Evolutionary conservation across 1,140 invertebrate genomes (phyloP), one percentile per base, ranked within the genome.

Genomic region (Achroia grisella): DNA sequence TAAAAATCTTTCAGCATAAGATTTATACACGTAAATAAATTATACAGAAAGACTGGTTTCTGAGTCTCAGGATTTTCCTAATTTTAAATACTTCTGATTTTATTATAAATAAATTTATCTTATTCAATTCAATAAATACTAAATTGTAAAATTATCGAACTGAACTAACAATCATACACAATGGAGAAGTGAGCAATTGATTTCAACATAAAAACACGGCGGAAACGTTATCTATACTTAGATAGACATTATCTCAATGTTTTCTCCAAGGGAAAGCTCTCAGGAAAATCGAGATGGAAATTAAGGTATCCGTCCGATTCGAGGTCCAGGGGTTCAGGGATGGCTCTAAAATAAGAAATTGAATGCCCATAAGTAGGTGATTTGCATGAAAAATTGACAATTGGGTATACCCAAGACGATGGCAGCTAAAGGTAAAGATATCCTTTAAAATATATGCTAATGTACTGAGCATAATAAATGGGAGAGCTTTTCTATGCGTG

Each of bases 301-400:
- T 61, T 61, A 61, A 56, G 39, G 44, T 35, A 49, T 39, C 53
- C 43, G 40, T 30, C 13, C 33, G 31, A 48, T 46, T 39, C 29
- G 10, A 45, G 49, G 44, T 48, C 44, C 52, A 44, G 39, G 30
- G 44, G 47, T 28, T 42, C 30, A 13, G 36, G 39, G 32, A 52
- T 42, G 30, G 33, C 15, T 34, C 39, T 52, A 35, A 57, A 55
- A 56, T 58, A 56, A 62, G 49, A 53, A 51, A 56, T 53, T 50
- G 52, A 56, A 54, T 40, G 51, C 48, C 39, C 46, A 46, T 51
- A 46, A 44, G 52, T 33, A 44, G 34, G 31, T 10, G 34, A 59
- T 62, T 67, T 59, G 53, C 58, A 61, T 58, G 52, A 59, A 56
- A 59, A 66, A 58, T 60, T 64, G 56, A 60, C 56, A 56, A 47